phyloP scores from a whole-genome alignment of 2,797 vertebrate genomes.

The Falco cherrug region DNA sequence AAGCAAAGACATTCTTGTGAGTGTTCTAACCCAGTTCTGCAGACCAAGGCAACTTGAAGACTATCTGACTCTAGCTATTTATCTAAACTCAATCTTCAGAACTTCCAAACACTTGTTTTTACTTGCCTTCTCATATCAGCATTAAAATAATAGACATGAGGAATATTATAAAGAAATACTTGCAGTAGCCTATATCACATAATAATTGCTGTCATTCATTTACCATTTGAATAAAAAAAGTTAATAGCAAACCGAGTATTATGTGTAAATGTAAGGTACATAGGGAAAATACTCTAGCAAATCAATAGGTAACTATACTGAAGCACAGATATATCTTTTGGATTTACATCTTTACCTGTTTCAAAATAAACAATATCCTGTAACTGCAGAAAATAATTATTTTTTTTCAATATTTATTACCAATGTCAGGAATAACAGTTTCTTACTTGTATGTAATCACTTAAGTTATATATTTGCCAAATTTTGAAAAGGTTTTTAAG shows the following conservation, averaged over 20 bases:
- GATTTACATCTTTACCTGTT: background rate
- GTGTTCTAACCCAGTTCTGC: background rate
- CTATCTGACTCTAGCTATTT: background rate
- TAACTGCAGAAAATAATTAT: constrained; percentile 13
- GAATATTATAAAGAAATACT: background rate
- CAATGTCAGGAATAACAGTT: background rate
- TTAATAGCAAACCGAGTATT: background rate
- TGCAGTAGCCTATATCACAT: background rate
- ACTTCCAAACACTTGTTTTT: background rate
- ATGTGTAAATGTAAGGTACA: background rate
- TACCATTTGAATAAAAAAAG: background rate
- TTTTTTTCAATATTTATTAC: constrained; percentile 6
- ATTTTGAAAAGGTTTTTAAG: background rate
- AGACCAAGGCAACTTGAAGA: constrained; percentile 16
- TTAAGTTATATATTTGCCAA: constrained; percentile 1
- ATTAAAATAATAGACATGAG: background rate
- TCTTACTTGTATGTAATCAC: background rate
- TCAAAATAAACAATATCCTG: constrained; percentile 5
- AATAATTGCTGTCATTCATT: background rate
- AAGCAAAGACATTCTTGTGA: background rate
- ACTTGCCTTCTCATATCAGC: background rate
- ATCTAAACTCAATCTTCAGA: background rate
- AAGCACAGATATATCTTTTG: background rate
- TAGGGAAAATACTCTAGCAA: background rate
- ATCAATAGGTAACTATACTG: background rate